Base-by-base conservation (phyloP, 2,113 vertebrate genomes). In the Bolborhynchus lineola region DNA sequence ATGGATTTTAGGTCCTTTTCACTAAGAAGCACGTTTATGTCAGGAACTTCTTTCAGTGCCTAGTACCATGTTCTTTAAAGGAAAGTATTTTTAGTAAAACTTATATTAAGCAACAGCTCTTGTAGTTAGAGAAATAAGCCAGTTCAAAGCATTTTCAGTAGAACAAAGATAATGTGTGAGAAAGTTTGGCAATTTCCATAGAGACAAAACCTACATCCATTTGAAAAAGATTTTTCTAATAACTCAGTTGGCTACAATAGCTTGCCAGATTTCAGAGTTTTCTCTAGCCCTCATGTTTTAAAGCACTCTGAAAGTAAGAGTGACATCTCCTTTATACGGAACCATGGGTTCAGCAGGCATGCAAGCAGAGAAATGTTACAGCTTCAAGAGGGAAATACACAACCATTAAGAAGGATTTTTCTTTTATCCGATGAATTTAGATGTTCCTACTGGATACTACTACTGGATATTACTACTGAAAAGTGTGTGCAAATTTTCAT, bases 181-280 rank as follows among this genome's bases (percentile, higher is more conserved):
- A 93, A 76, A 93, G 64, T 87, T 49, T 47, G 57, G 67, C 33
- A 50, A 80, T 95, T 96, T 97, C 93, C 81, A 86, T 63, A 92
- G 86, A 95, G 86, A 97, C 75, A 94, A 91, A 97, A 71, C 12
- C 52, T 75, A 93, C 96, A 95, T 86, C 77, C 88, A 82, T 71
- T 92, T 91, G 88, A 70, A 77, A 86, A 95, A 90, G 85, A 92
- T 95, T 91, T 91, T 96, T 82, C 63, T 91, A 75, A 76, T 93
- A 96, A 91, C 95, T 95, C 90, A 53, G 84, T 31, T 90, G 96
- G 94, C 77, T 90, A 33, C 72, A 88, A 37, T 35, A 81, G 76
- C 57, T 74, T 97, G 95, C 96, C 93, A 97, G 86, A 49, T 92
- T 90, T 95, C 93, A 95, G 70, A 85, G 84, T 53, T 83, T 39